These are phyloP conservation scores for Globia sparganii DNA, from an alignment of 2,888 invertebrate species.

Conservation along the genomic window DNA sequence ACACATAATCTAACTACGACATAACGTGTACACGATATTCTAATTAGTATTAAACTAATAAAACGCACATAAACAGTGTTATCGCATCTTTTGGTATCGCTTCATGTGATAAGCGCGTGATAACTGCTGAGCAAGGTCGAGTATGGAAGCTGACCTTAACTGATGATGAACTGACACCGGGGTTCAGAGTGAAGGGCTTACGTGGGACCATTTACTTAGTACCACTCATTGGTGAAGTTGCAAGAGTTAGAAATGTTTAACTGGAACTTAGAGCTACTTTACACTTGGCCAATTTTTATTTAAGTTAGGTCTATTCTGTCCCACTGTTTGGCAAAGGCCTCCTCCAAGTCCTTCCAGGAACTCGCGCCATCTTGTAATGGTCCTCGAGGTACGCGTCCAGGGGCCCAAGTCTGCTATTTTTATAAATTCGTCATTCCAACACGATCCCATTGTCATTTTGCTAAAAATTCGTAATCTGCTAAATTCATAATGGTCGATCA, in stretches of 20 bases:
- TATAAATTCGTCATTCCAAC: too few relatives aligned
- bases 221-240: not conserved
- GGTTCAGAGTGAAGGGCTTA: not conserved
- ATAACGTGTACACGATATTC: constrained; percentile 24
- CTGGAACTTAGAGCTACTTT: not conserved
- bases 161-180: constrained; percentile 5
- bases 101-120: constrained; percentile 30
- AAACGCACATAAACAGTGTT: constrained; percentile 43
- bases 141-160: constrained; percentile 33
- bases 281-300: too few relatives aligned
- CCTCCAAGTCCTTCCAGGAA: not conserved
- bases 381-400: not conserved
- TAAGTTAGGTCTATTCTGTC: too few relatives aligned
- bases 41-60: constrained; percentile 49
- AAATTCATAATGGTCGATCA: too few relatives aligned
- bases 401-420: too few relatives aligned
- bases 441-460: too few relatives aligned
- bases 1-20: constrained; percentile 18
- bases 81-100: constrained; percentile 33
- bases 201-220: too few relatives aligned
- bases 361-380: not conserved
- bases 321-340: not conserved
- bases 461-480: too few relatives aligned
- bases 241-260: not conserved
- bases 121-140: constrained; percentile 33